Percentiles rank a stretch among this genome's conserved stretches.
Conservation (phyloP, 2,113 vertebrate species). For the Agelaius tricolor region DNA sequence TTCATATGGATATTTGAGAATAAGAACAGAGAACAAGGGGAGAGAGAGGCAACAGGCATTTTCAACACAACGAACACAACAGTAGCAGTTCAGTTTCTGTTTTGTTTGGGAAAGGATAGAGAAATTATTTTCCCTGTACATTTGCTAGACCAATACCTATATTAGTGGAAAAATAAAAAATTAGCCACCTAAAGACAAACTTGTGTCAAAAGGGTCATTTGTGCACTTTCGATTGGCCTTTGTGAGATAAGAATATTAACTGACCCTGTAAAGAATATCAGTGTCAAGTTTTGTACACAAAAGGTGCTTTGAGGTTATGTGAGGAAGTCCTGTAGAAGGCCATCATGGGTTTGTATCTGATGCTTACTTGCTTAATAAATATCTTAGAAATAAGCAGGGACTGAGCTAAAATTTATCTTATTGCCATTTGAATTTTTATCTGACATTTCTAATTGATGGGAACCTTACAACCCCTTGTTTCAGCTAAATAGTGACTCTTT, state of each 20-base stretch:
- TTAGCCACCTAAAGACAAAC: background rate
- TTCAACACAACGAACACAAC: background rate
- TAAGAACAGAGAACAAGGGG: background rate
- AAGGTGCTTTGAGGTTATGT: background rate
- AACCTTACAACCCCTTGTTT: background rate
- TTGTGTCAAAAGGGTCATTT: background rate
- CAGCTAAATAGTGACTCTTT: background rate
- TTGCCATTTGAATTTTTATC: background rate
- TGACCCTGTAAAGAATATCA: background rate
- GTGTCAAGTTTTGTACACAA: background rate
- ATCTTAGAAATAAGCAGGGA: background rate
- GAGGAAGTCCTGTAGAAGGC: background rate
- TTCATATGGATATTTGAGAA: background rate
- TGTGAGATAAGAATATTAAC: background rate
- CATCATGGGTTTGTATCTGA: fast-evolving
- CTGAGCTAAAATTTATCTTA: background rate
- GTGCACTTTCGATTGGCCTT: background rate
- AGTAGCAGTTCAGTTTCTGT: background rate
- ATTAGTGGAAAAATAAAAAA: background rate
- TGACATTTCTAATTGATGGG: background rate
- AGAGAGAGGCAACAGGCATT: background rate
- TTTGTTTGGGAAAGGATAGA: background rate
- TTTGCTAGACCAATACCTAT: background rate
- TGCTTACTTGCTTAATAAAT: background rate
- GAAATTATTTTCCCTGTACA: background rate